Conservation (phyloP, 2,113 vertebrate species). For the Serilophus lunatus region DNA sequence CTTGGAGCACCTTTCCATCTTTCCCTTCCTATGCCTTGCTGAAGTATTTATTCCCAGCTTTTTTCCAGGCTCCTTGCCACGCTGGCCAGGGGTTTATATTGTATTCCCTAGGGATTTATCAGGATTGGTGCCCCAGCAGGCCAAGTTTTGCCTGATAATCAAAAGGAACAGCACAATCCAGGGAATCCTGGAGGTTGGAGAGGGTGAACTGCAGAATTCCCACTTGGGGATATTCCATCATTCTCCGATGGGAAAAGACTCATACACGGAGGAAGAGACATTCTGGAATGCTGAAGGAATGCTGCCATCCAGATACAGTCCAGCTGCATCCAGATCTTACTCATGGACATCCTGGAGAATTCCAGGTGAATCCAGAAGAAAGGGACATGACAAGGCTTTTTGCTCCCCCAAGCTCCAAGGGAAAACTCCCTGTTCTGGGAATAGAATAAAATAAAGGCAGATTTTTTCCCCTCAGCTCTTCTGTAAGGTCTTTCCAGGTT, state of each 20-base stretch:
- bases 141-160: neutral
- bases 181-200: neutral
- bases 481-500: neutral
- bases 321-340: neutral
- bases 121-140: neutral
- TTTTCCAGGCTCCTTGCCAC: neutral
- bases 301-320: neutral
- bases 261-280: rapidly evolving
- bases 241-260: neutral
- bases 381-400: neutral
- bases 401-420: neutral
- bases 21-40: neutral
- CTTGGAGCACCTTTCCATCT: neutral
- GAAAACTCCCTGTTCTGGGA: neutral
- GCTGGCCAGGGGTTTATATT: rapidly evolving
- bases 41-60: neutral
- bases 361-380: neutral
- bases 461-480: neutral
- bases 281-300: neutral
- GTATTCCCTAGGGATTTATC: neutral
- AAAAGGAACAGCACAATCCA: neutral
- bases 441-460: neutral
- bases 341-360: neutral
- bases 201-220: neutral
- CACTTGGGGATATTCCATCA: neutral